Evolutionary conservation across 2,888 invertebrate genomes (phyloP).

Genomic region (Gastracanthus pulcherrimus): DNA sequence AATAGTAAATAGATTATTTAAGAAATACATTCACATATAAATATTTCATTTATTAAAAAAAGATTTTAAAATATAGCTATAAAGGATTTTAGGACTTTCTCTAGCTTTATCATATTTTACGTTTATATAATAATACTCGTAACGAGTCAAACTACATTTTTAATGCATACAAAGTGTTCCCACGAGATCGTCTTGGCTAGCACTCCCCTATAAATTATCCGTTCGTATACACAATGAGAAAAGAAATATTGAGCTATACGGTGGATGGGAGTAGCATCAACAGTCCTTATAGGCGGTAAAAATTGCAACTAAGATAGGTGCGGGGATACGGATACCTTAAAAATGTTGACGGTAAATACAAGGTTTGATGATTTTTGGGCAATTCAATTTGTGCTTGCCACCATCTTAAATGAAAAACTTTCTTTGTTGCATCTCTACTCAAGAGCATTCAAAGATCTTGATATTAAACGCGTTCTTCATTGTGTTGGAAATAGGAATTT

Average conservation of each 20-base stretch:
- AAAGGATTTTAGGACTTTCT: background rate
- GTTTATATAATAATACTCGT: slow-evolving; percentile 10
- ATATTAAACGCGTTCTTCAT: too few species aligned
- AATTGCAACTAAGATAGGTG: background rate
- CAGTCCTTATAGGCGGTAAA: background rate
- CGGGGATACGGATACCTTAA: background rate
- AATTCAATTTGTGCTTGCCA: too few species aligned
- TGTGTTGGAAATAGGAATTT: too few species aligned
- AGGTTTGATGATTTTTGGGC: too few species aligned
- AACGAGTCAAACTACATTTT: slow-evolving; percentile 32
- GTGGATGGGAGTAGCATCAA: too few species aligned
- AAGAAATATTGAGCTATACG: background rate
- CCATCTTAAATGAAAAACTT: too few species aligned
- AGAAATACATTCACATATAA: too few species aligned
- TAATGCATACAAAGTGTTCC: slow-evolving; percentile 49
- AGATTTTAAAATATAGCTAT: background rate
- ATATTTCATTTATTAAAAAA: too few species aligned
- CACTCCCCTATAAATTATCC: slow-evolving; percentile 17
- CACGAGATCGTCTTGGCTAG: slow-evolving; percentile 22
- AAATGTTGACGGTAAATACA: too few species aligned
- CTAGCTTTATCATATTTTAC: background rate
- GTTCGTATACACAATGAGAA: background rate
- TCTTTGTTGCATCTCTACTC: too few species aligned
- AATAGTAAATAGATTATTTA: too few species aligned
- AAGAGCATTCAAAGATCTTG: too few species aligned